These are phyloP conservation scores for Halesus radiatus DNA, from an alignment of 1,140 invertebrate species.

Conservation along the genomic window DNA sequence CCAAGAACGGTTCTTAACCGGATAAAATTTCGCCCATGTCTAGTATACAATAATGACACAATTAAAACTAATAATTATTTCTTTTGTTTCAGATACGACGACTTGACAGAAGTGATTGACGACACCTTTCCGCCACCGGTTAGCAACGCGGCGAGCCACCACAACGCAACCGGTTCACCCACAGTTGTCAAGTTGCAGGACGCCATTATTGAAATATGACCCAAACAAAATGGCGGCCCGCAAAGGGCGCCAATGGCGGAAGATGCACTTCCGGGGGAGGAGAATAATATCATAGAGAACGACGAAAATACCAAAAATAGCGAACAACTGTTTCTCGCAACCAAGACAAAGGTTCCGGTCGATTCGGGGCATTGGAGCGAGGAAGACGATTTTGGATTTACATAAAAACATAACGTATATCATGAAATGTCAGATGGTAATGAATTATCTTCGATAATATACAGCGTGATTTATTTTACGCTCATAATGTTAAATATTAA, in stretches of 20 bases:
- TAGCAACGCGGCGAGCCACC: constrained; percentile 6
- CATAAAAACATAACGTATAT: constrained; percentile 35
- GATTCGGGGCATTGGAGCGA: constrained; percentile 56
- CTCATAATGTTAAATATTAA: too few relatives aligned
- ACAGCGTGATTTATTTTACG: too few relatives aligned
- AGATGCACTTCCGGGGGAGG: background rate
- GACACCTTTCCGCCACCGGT: constrained; percentile 50
- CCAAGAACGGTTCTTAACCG: too few relatives aligned
- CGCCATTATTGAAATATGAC: constrained; percentile 55
- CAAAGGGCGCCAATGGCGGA: constrained; percentile 30
- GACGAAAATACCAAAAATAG: constrained; percentile 12
- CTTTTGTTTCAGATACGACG: constrained; percentile 48
- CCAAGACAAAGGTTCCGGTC: constrained; percentile 48
- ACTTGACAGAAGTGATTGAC: constrained; percentile 54
- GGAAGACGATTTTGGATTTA: constrained; percentile 53
- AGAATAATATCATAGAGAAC: constrained; percentile 7
- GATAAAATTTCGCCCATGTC: too few relatives aligned
- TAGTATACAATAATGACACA: too few relatives aligned
- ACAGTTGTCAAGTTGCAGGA: constrained; percentile 47
- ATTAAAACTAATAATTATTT: background rate
- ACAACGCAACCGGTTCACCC: constrained; percentile 1
- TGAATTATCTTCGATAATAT: too few relatives aligned
- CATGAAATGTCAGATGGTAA: too few relatives aligned
- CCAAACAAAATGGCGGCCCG: constrained; percentile 53
- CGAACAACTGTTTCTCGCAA: background rate